Base-by-base conservation (phyloP, 2,888 invertebrate species). In the Lucinisca nassula region DNA sequence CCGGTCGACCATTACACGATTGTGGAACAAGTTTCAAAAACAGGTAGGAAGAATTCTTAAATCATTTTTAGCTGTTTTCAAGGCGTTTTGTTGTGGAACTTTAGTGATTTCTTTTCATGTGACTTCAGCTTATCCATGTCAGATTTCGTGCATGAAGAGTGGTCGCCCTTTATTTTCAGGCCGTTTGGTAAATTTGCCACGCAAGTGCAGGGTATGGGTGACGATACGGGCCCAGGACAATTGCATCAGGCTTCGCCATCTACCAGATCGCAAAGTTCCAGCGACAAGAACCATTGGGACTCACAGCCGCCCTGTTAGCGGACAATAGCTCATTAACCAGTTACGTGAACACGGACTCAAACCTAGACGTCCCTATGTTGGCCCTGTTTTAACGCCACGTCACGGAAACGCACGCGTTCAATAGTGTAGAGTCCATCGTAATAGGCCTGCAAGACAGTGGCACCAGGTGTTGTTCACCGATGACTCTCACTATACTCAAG, bases 241-340 rank as follows among this genome's bases (percentile, higher is more conserved):
- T 72, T 61, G 37, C 14, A 51, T 61, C 40, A 17, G 40, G 8
- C 30, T 24, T 49, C 75, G 32, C 12, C 75, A 76, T 55, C 32
- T 76, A 38, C 32, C n/a, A 21, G 24, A 78, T 27, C 55, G 77
- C 21, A 14, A 24, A 10, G 35, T 35, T 37, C 77, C 58, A n/a
- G 77, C 77, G 8, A 61, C 58, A 35, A 27, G 37, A n/a, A 32
- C 61, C n/a, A 75, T 82, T 75, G 70, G 77, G 21, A 82, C 76
- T 27, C 82, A 77, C 35, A 67, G 37, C 14, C 49, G 82, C 38
- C 76, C 76, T n/a, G 49, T 72, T 0, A 72, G 77, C 70, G 1
- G 24, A 21, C 72, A 61, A 38, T 72, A 73, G 10, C 78, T 83
- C 10, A 0, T 51, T 21, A 83, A 83, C 35, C 78, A 78, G 74